phyloP scores from a whole-genome alignment of 1,140 invertebrate genomes.

The Carposina sasakii region DNA sequence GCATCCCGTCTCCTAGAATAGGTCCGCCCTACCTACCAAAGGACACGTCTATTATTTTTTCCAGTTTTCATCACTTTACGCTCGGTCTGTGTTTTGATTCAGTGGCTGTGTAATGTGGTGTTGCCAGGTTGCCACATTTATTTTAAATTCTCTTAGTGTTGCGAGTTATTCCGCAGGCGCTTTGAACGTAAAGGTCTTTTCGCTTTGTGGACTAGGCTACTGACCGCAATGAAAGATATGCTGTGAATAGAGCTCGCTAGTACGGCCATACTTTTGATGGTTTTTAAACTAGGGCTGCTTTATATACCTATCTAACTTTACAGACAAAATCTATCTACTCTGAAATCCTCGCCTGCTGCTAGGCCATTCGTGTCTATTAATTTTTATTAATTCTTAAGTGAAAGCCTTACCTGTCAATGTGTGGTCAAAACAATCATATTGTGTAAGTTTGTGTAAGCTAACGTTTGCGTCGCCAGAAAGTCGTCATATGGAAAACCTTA shows the following conservation, averaged over 20 bases:
- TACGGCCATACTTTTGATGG: conserved; percentile 21
- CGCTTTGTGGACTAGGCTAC: conserved; percentile 42
- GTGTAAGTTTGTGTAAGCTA: no score
- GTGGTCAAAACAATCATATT: no score
- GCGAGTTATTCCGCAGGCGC: conserved; percentile 46
- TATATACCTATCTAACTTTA: no score
- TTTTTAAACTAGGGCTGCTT: conserved; percentile 14
- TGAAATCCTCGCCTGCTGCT: no score
- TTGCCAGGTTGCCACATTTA: conserved; percentile 64
- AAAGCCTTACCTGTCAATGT: no score
- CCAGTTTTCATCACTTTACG: conserved; percentile 67
- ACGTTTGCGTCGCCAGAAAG: no score
- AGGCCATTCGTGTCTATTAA: no score
- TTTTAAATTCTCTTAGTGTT: conserved; percentile 65
- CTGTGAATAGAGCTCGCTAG: conserved; percentile 41
- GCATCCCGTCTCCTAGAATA: conserved; percentile 66
- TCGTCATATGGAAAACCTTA: no score
- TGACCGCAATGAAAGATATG: conserved; percentile 63
- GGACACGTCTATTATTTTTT: conserved; percentile 59
- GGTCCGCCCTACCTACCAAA: conserved; percentile 33
- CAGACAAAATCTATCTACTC: no score
- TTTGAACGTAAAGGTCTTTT: conserved; percentile 69
- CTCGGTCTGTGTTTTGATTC: conserved; percentile 66
- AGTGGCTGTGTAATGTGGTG: conserved; percentile 66
- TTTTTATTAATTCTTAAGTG: no score